A percentile compares a stretch with the other conserved stretches of the same genome.
Conservation (phyloP, 2,888 invertebrate species). For the Orthosia cruda region DNA sequence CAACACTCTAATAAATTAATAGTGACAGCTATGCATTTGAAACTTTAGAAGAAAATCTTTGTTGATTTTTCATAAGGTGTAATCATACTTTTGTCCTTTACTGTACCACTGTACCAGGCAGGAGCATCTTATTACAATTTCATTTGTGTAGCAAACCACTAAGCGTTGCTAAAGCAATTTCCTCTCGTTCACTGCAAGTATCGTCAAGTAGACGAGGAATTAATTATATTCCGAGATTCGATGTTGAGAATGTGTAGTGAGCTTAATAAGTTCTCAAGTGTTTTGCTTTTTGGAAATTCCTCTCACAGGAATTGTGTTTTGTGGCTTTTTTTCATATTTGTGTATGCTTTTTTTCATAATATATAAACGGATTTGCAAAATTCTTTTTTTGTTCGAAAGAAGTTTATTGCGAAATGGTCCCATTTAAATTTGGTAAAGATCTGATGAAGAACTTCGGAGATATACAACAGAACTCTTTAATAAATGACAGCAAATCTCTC, state of each 20-base stretch:
- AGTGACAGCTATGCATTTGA: too few relatives aligned
- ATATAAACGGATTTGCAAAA: too few relatives aligned
- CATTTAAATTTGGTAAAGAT: too few relatives aligned
- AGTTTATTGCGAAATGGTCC: too few relatives aligned
- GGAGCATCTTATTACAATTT: slow-evolving; percentile 11
- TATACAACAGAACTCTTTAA: too few relatives aligned
- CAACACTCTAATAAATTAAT: too few relatives aligned
- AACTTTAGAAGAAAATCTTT: neutral
- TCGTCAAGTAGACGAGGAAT: slow-evolving; percentile 9
- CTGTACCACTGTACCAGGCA: neutral
- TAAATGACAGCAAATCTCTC: too few relatives aligned
- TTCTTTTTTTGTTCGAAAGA: too few relatives aligned
- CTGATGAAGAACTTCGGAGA: too few relatives aligned
- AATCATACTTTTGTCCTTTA: neutral
- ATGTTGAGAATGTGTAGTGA: slow-evolving; percentile 1
- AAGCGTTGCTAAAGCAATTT: slow-evolving; percentile 22
- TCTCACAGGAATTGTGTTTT: neutral
- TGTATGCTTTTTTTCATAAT: too few relatives aligned
- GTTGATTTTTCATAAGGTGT: neutral
- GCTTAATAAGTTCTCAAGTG: neutral
- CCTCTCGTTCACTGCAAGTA: slow-evolving; percentile 11
- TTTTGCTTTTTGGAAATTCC: neutral
- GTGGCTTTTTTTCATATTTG: neutral
- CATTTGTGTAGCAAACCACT: slow-evolving; percentile 22
- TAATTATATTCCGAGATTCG: slow-evolving; percentile 24